phyloP scores from a whole-genome alignment of 2,888 invertebrate species.

The Baronia brevicornis region DNA sequence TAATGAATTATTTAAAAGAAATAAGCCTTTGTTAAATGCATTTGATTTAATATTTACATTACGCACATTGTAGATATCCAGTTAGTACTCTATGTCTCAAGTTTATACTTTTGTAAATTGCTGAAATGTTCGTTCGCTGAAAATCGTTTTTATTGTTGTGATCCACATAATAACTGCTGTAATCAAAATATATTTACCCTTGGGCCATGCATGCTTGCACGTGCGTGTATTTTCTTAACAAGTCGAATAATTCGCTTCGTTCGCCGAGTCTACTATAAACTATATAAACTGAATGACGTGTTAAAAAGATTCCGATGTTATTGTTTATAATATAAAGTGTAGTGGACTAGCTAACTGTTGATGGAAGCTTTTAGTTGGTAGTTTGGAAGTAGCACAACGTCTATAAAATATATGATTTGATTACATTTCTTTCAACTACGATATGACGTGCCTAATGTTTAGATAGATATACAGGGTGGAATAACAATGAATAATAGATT shows the following conservation, averaged over 20 bases:
- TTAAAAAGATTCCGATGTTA: constrained; percentile 70
- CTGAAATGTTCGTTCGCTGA: too few relatives aligned
- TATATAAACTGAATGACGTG: constrained; percentile 47
- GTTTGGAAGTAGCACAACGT: constrained; percentile 29
- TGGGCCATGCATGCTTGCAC: constrained; percentile 42
- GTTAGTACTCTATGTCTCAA: too few relatives aligned
- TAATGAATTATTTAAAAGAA: too few relatives aligned
- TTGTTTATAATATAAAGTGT: constrained; percentile 64
- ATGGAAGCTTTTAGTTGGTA: constrained; percentile 53
- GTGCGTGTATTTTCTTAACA: constrained; percentile 65
- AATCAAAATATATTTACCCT: too few relatives aligned
- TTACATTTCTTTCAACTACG: constrained; percentile 15
- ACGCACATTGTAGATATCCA: too few relatives aligned
- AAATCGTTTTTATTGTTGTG: constrained; percentile 5
- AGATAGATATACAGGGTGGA: too few relatives aligned
- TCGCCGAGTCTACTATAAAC: constrained; percentile 34
- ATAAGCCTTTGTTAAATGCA: too few relatives aligned
- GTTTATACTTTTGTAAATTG: too few relatives aligned
- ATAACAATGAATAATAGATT: too few relatives aligned
- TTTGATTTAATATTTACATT: too few relatives aligned
- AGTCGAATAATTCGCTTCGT: constrained; percentile 65
- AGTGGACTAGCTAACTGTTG: constrained; percentile 41
- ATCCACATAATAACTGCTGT: neutral
- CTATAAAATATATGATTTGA: constrained; percentile 25
- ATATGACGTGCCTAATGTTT: constrained; percentile 1